These are phyloP conservation scores for Hyles euphorbiae DNA, from an alignment of 1,140 invertebrate genomes.

Conservation along the genomic window DNA sequence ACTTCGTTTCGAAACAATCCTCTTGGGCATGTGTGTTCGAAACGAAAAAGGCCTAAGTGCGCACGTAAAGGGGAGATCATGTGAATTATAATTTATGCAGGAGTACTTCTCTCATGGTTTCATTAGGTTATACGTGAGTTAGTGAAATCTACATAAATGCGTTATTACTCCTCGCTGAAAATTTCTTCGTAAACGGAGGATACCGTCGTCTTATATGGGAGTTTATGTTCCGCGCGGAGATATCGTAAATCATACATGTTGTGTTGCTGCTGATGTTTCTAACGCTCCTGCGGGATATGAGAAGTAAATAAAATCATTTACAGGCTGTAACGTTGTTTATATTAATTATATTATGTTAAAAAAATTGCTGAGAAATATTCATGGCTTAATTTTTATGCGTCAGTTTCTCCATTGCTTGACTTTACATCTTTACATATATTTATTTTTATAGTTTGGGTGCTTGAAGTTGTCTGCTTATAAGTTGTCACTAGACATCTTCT, in stretches of 20 bases:
- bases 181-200: constrained; percentile 33
- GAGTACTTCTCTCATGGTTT: constrained; percentile 44
- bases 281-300: neutral
- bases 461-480: no score
- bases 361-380: no score
- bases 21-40: constrained; percentile 19
- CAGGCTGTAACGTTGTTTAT: no score
- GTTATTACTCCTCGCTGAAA: constrained; percentile 48
- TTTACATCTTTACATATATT: no score
- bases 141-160: constrained; percentile 58
- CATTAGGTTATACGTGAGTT: constrained; percentile 51
- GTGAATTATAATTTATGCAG: constrained; percentile 54
- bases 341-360: no score
- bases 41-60: constrained; percentile 34
- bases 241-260: constrained; percentile 33
- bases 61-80: constrained; percentile 28
- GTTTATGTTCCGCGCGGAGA: constrained; percentile 29
- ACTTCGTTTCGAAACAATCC: constrained; percentile 40
- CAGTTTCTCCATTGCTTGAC: no score
- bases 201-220: constrained; percentile 26
- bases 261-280: neutral
- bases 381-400: no score
- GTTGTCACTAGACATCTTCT: no score
- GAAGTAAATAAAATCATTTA: no score
- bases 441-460: no score